Evolutionary conservation across 1,140 invertebrate species (phyloP).

Genomic region (Heliothis virescens): DNA sequence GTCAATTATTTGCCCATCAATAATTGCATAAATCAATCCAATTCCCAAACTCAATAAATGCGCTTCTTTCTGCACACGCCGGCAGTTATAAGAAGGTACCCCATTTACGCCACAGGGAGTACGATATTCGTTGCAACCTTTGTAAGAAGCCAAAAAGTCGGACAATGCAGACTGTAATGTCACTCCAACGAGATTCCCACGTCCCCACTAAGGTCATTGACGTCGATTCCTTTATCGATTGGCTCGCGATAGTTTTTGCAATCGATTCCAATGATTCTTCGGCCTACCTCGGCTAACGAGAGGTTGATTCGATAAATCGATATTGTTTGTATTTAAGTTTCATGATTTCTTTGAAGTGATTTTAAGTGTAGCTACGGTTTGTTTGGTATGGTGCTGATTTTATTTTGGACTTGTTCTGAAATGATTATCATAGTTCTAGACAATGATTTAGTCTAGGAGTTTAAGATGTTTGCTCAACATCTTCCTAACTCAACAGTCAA

Average conservation of each 20-base stretch:
- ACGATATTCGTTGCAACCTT: conserved; percentile 30
- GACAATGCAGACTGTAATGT: conserved; percentile 71
- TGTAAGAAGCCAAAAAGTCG: conserved; percentile 25
- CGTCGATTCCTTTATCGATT: conserved; percentile 67
- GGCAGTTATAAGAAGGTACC: background rate
- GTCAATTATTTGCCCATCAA: no score
- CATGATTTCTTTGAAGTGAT: conserved; percentile 4
- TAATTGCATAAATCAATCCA: no score
- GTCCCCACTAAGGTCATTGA: conserved; percentile 72
- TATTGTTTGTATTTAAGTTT: background rate
- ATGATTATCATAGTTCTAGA: no score
- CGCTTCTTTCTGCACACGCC: background rate
- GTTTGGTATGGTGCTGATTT: background rate
- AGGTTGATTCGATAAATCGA: conserved; percentile 14
- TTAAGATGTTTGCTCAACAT: no score
- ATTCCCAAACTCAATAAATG: no score
- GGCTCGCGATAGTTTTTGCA: conserved; percentile 66
- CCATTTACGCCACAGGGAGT: conserved; percentile 27
- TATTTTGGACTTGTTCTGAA: no score
- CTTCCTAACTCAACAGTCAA: no score
- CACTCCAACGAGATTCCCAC: conserved; percentile 78
- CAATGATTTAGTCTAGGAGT: no score
- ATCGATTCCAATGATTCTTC: conserved; percentile 66
- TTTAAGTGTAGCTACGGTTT: background rate
- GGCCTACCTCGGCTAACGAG: conserved; percentile 71